Evolutionary conservation across 1,140 invertebrate species (phyloP).

Genomic region (Eupeodes corollae): DNA sequence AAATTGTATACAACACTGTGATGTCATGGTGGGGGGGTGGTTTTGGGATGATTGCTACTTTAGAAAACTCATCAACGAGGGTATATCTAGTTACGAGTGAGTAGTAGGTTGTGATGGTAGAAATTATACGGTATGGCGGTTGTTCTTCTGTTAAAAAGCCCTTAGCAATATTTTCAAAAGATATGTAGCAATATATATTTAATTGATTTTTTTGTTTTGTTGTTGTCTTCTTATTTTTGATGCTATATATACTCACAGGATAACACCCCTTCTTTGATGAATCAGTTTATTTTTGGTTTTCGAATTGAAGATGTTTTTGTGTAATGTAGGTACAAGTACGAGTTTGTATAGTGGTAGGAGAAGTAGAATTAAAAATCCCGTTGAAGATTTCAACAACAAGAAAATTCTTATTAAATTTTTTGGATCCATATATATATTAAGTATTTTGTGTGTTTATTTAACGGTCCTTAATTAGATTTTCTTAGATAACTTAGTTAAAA

Average conservation of each 20-base stretch:
- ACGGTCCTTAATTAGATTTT: not conserved
- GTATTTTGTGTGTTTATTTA: not conserved
- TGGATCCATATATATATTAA: conserved; percentile 1
- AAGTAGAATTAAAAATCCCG: too few species aligned
- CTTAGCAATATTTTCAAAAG: too few species aligned
- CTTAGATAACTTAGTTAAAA: not conserved
- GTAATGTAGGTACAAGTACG: too few species aligned
- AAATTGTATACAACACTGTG: too few species aligned
- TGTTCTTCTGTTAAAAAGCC: not conserved
- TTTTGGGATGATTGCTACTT: too few species aligned
- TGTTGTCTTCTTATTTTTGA: conserved; percentile 28
- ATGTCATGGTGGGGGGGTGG: too few species aligned
- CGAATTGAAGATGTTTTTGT: too few species aligned
- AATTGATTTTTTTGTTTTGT: conserved; percentile 3
- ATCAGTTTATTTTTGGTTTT: conserved; percentile 12
- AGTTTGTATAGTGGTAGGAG: too few species aligned
- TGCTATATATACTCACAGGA: conserved; percentile 58
- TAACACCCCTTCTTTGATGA: conserved; percentile 53
- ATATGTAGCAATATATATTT: conserved; percentile 4
- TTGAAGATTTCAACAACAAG: conserved; percentile 21
- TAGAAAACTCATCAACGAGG: too few species aligned
- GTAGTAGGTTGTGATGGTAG: conserved; percentile 4
- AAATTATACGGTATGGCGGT: not conserved
- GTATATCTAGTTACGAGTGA: not conserved
- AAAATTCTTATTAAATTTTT: conserved; percentile 15